phyloP scores from a whole-genome alignment of 2,888 invertebrate species.

The Alloscopus bannaensis region DNA sequence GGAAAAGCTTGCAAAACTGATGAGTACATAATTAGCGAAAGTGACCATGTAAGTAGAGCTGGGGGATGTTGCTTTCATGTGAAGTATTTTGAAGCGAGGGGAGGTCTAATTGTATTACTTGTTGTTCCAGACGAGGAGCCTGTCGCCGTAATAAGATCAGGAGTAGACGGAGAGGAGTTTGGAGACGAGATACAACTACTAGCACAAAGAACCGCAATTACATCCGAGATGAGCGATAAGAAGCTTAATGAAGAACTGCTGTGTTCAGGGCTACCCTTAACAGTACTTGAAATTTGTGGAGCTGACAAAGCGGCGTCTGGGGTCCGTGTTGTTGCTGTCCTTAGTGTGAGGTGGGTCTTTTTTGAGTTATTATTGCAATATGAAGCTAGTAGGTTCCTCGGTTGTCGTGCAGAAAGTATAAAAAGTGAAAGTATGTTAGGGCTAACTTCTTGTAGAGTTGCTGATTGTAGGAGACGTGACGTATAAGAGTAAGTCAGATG shows the following conservation, averaged over 20 bases:
- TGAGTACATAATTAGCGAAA: neutral
- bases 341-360: conserved; percentile 8
- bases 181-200: conserved; percentile 3
- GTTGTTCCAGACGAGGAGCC: no score
- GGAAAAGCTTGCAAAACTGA: conserved; percentile 28
- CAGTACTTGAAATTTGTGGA: neutral
- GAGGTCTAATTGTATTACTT: neutral
- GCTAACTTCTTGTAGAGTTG: conserved; percentile 11
- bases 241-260: conserved; percentile 21
- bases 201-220: conserved; percentile 5
- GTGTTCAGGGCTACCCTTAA: neutral
- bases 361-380: neutral
- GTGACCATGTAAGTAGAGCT: neutral
- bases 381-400: neutral
- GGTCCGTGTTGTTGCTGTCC: neutral
- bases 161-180: conserved; percentile 9
- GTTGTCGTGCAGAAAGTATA: conserved; percentile 4
- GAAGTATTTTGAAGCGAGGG: neutral
- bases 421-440: conserved; percentile 31
- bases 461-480: conserved; percentile 23
- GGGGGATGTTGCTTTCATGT: neutral
- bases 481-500: neutral
- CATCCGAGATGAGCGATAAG: neutral
- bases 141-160: conserved; percentile 11
- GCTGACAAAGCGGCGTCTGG: conserved; percentile 2